Conservation (phyloP, 2,113 vertebrate species). For the Mellivora capensis region DNA sequence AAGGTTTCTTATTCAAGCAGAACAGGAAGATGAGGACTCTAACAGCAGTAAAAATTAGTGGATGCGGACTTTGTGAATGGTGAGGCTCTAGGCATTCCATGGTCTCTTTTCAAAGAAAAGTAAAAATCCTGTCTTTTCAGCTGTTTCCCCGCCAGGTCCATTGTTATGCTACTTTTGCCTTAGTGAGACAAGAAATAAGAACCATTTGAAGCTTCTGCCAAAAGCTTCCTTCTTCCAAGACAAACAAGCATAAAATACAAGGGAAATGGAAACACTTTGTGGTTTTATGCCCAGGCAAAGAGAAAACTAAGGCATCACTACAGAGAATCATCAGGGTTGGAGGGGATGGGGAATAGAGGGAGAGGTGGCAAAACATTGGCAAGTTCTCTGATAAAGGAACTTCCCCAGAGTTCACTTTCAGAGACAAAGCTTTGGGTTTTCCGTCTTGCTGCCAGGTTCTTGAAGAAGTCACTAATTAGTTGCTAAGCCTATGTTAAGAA, state of each 20-base stretch:
- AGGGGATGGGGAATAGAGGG: neutral
- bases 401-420: neutral
- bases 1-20: neutral
- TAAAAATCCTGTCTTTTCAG: neutral
- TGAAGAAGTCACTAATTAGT: conserved; percentile 22
- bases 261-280: neutral
- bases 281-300: neutral
- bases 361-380: neutral
- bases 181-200: neutral
- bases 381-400: neutral
- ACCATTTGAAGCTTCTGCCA: neutral
- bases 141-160: neutral
- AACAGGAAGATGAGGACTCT: neutral
- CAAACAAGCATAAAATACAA: neutral
- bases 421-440: neutral
- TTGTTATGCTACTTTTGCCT: neutral
- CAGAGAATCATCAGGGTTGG: neutral
- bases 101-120: conserved; percentile 9
- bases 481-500: neutral
- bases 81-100: neutral
- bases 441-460: neutral
- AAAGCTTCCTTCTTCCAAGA: conserved; percentile 4
- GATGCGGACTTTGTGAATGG: neutral
- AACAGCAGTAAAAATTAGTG: neutral
- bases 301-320: neutral